phyloP scores from a whole-genome alignment of 2,888 invertebrate species.

The Cenopis cana region DNA sequence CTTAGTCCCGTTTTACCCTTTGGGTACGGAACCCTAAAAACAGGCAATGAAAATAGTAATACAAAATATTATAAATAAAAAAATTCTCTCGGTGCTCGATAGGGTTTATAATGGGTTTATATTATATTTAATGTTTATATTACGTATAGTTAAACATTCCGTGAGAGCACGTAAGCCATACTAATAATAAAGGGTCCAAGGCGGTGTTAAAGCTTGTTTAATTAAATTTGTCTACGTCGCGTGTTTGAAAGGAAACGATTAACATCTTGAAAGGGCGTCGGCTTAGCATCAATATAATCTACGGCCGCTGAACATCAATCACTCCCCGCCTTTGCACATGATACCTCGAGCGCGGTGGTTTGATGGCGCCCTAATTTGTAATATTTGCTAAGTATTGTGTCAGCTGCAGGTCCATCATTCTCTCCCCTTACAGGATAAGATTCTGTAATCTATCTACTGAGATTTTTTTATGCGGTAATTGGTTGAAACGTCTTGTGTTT shows the following conservation, averaged over 20 bases:
- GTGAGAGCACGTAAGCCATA: slow-evolving; percentile 59
- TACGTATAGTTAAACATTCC: neutral
- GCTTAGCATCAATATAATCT: slow-evolving; percentile 55
- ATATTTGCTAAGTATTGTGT: slow-evolving; percentile 34
- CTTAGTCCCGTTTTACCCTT: too few species aligned
- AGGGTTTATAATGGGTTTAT: too few species aligned
- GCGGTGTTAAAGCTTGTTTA: slow-evolving; percentile 72
- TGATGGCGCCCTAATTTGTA: slow-evolving; percentile 38
- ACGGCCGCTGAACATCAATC: slow-evolving; percentile 59
- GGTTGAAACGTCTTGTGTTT: too few species aligned
- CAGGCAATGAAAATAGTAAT: too few species aligned
- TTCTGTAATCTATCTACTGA: too few species aligned
- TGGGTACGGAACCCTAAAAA: too few species aligned
- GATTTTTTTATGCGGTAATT: too few species aligned
- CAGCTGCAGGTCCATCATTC: slow-evolving; percentile 16
- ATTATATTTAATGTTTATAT: too few species aligned
- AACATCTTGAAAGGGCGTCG: slow-evolving; percentile 66
- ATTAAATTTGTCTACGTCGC: slow-evolving; percentile 75
- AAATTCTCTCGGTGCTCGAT: too few species aligned
- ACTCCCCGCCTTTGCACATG: slow-evolving; percentile 52
- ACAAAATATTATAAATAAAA: too few species aligned
- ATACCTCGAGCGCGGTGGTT: slow-evolving; percentile 50
- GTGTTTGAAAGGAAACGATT: slow-evolving; percentile 74
- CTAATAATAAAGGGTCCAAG: slow-evolving; percentile 67
- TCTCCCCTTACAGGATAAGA: slow-evolving; percentile 2